These are phyloP conservation scores for Atopsyche davidsoni DNA, from an alignment of 1,140 invertebrate species.

Conservation along the genomic window DNA sequence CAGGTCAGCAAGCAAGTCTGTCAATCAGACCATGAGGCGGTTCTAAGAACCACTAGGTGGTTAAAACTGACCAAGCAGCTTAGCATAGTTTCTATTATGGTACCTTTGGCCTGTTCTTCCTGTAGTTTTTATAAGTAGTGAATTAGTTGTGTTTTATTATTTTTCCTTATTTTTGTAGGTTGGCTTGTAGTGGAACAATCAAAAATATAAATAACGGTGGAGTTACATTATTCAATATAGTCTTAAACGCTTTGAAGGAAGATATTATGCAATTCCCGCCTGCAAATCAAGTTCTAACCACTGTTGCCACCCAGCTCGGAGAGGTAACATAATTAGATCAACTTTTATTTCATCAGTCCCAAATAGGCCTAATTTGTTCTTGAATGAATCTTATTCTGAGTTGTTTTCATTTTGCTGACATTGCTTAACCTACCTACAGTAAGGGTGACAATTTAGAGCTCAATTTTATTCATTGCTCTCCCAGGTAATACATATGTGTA, in stretches of 20 bases:
- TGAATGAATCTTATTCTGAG: too few species aligned
- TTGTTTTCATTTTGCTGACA: too few species aligned
- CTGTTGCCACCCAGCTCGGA: slow-evolving; percentile 23
- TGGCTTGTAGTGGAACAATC: slow-evolving; percentile 18
- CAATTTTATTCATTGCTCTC: too few species aligned
- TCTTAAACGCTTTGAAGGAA: slow-evolving; percentile 19
- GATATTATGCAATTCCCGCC: slow-evolving; percentile 23
- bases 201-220: slow-evolving; percentile 12
- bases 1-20: too few species aligned
- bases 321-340: slow-evolving; percentile 14
- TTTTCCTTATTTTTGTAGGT: slow-evolving; percentile 10
- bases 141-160: background rate
- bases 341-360: slow-evolving; percentile 2
- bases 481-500: too few species aligned
- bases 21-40: too few species aligned
- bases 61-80: too few species aligned
- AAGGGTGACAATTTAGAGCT: too few species aligned
- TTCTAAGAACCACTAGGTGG: background rate
- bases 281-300: slow-evolving; percentile 22
- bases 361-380: too few species aligned
- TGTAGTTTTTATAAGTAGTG: background rate
- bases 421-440: too few species aligned
- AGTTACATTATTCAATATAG: slow-evolving; percentile 17
- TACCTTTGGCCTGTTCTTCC: too few species aligned
- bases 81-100: too few species aligned